Conservation (phyloP, 2,797 vertebrate species). For the Danio tinwini region DNA sequence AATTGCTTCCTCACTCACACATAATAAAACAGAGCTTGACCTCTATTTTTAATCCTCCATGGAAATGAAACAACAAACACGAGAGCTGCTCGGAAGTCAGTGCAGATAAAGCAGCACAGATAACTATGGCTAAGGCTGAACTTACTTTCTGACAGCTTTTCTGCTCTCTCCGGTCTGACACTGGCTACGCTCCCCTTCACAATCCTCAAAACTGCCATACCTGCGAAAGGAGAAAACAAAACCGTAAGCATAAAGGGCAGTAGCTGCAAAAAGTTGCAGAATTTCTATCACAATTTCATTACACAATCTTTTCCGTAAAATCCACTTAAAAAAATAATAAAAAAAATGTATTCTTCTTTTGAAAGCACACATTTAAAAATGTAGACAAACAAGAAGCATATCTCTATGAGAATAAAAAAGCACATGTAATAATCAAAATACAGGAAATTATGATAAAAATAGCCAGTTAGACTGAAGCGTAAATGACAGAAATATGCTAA, state of each 20-base stretch:
- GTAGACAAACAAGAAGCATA: too few relatives aligned
- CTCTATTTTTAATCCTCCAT: neutral
- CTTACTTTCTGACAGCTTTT: conserved; percentile 80
- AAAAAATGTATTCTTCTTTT: neutral
- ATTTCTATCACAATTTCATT: neutral
- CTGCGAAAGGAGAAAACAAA: conserved; percentile 60
- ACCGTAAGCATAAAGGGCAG: conserved; percentile 4
- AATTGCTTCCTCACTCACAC: neutral
- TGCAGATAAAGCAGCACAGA: neutral
- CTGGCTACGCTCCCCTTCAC: conserved; percentile 52
- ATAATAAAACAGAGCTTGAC: neutral
- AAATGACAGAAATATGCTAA: too few relatives aligned
- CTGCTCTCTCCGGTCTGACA: conserved; percentile 68
- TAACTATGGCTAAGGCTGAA: neutral
- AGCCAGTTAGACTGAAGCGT: too few relatives aligned
- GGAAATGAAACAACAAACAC: conserved; percentile 21
- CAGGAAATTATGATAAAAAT: too few relatives aligned
- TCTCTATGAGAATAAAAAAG: too few relatives aligned
- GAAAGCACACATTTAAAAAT: too few relatives aligned
- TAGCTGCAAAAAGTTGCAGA: neutral
- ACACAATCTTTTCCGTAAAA: neutral
- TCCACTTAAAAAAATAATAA: neutral
- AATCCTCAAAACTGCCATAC: conserved; percentile 75
- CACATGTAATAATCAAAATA: too few relatives aligned
- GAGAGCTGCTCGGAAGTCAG: neutral